phyloP scores from a whole-genome alignment of 1,140 invertebrate species.

The Drosophila hydei region DNA sequence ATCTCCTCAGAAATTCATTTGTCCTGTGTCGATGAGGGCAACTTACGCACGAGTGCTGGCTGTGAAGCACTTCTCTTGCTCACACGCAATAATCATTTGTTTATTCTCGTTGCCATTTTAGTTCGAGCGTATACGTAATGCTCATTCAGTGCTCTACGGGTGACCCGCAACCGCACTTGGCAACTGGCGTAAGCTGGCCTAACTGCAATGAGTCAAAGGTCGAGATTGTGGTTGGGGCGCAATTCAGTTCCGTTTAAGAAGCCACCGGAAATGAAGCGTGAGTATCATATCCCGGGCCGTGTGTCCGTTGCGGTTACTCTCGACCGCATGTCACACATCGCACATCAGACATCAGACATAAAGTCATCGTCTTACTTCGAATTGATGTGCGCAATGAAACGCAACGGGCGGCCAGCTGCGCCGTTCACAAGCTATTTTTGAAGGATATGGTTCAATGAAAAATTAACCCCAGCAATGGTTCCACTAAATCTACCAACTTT shows the following conservation, averaged over 20 bases:
- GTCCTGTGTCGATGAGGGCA: background rate
- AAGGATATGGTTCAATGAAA: slow-evolving; percentile 48
- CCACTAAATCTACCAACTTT: slow-evolving; percentile 17
- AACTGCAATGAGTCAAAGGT: slow-evolving; percentile 41
- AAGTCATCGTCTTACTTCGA: slow-evolving; percentile 45
- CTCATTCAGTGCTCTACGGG: background rate
- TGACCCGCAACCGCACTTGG: slow-evolving; percentile 14
- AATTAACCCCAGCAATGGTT: slow-evolving; percentile 52
- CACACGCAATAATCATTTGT: slow-evolving; percentile 41
- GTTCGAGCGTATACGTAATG: slow-evolving; percentile 1
- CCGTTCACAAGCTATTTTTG: slow-evolving; percentile 20
- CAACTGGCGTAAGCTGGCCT: slow-evolving; percentile 38
- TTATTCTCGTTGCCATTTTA: slow-evolving; percentile 32
- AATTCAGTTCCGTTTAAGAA: slow-evolving; percentile 54
- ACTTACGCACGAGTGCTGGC: slow-evolving; percentile 1
- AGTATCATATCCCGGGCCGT: slow-evolving; percentile 19
- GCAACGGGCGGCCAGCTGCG: slow-evolving; percentile 36
- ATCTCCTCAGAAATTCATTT: background rate
- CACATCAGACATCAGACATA: slow-evolving; percentile 32
- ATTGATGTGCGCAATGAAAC: slow-evolving; percentile 60
- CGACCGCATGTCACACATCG: slow-evolving; percentile 39
- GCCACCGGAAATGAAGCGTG: slow-evolving; percentile 53
- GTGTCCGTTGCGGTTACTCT: slow-evolving; percentile 10
- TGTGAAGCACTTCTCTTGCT: slow-evolving; percentile 3
- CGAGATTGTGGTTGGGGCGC: slow-evolving; percentile 36